Evolutionary conservation across 2,113 vertebrate genomes (phyloP), one percentile per base, ranked within the genome.

Genomic region (Silurus meridionalis): DNA sequence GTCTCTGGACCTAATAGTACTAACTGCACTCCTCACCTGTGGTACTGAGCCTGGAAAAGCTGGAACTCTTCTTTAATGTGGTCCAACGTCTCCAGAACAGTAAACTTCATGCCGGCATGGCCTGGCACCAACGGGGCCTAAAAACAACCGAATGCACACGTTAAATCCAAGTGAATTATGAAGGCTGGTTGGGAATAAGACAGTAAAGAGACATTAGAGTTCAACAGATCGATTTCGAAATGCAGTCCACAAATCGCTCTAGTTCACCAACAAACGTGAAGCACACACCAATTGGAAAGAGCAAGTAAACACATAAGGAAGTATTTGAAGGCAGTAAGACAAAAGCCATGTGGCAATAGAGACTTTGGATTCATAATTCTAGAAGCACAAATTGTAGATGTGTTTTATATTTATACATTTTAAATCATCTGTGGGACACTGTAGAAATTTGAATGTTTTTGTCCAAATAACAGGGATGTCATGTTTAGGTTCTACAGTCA

Each of bases 61-160:
- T 90, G 90, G 52, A 90, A 90, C 67, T 90, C 90, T 72, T 90
- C 90, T 86, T 90, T 90, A 53, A 90, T 90, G 50, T 89, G 90
- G 46, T 90, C 90, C 61, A 90, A 71, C 6, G 90, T 89, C 80
- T 90, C 90, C 83, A 90, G 82, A 52, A 90, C 90, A 11, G 90
- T 90, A 64, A 90, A 90, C 58, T 90, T 90, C 78, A 89, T 85
- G 71, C 88, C 87, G n/a, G 82, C 71, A 37, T 90, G 90, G 23
- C 88, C 84, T 25, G 90, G 88, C 71, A 90, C 84, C 88, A 89
- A 61, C 8, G 88, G 88, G 82, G 88, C 88, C 89, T 90, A 82
- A 19, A 46, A 86, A 17, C 82, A 37, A 82, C 37, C 66, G 1
- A 21, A 67, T 5, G 55, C 17, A 74, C 75, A 57, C 28, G 15